A percentile compares a stretch with the other conserved stretches of the same genome.
These are phyloP conservation scores for Sparidentex hasta DNA, from an alignment of 2,797 vertebrate genomes.

Conservation along the genomic window DNA sequence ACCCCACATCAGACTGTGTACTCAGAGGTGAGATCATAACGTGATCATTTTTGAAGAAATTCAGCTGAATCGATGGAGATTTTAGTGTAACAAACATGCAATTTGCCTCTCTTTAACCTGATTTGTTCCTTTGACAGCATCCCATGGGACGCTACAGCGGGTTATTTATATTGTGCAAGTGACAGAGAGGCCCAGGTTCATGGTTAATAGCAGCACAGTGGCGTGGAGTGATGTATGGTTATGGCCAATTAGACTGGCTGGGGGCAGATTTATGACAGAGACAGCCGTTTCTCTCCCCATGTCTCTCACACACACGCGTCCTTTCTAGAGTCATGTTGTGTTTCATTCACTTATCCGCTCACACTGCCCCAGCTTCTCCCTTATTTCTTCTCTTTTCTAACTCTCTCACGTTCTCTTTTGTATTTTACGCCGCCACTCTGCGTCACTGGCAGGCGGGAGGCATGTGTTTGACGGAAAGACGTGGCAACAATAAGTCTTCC, in stretches of 20 bases:
- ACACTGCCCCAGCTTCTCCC: not conserved
- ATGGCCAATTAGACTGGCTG: constrained; percentile 74
- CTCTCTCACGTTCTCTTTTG: not conserved
- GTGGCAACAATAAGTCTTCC: constrained; percentile 6
- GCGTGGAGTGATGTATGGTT: constrained; percentile 73
- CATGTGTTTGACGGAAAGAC: constrained; percentile 9
- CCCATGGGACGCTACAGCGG: constrained; percentile 31
- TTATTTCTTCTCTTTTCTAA: not conserved
- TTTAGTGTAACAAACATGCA: constrained; percentile 41
- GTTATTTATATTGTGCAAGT: constrained; percentile 67
- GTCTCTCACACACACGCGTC: constrained; percentile 16
- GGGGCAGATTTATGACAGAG: constrained; percentile 70
- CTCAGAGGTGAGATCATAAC: constrained; percentile 12
- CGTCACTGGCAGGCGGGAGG: not conserved
- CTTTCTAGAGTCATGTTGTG: constrained; percentile 24
- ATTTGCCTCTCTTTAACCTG: constrained; percentile 40
- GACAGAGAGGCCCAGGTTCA: constrained; percentile 60
- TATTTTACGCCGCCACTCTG: not conserved
- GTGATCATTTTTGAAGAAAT: constrained; percentile 15
- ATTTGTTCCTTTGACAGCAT: constrained; percentile 35
- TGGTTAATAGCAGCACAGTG: constrained; percentile 69
- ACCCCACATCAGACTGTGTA: not conserved
- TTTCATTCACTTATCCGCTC: constrained; percentile 1
- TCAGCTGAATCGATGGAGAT: constrained; percentile 5
- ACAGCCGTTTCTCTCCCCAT: constrained; percentile 41